Base-by-base conservation (phyloP, 2,888 invertebrate species). In the Plemyria rubiginata region DNA sequence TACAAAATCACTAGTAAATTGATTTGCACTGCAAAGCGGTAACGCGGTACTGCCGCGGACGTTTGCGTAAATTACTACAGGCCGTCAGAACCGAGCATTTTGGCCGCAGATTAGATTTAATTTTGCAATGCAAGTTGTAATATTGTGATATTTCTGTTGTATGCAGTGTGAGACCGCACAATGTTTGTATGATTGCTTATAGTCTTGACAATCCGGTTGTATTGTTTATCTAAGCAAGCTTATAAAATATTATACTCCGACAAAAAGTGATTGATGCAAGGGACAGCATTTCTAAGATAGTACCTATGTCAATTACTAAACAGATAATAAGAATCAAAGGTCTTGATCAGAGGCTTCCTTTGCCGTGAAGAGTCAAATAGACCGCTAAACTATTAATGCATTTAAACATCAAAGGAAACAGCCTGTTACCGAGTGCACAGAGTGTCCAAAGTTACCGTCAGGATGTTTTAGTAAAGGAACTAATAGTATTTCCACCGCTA, bases 51-150 rank as follows among this genome's bases (percentile, higher is more conserved):
- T 79, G 82, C 2, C 15, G 43, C 43, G 13, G 43, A 80, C 79
- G 74, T 79, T 75, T 75, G 73, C 70, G 75, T 77, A 78, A 79
- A 80, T 80, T 79, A 78, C 75, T 70, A 77, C 75, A 76, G 68
- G 62, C 71, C 59, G 70, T 73, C 72, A 72, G 75, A 73, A 73
- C 70, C 69, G 68, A 68, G 71, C 61, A 52, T 57, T 73, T 60
- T 57, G 56, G 68, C 67, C 67, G 62, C 70, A 70, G 62, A 71
- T 64, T 58, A 67, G 68, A 73, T 75, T 77, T 72, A 63, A 73
- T 72, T 76, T 68, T 56, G 53, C 63, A 62, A 63, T 67, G 54
- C 62, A 40, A 59, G 52, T 64, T 67, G 63, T 65, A 70, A 72
- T 54, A 48, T 52, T 22, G 49, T 53, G 12, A n/a, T 48, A 46